phyloP scores from a whole-genome alignment of 2,797 vertebrate genomes.

The Limnodromus scolopaceus region DNA sequence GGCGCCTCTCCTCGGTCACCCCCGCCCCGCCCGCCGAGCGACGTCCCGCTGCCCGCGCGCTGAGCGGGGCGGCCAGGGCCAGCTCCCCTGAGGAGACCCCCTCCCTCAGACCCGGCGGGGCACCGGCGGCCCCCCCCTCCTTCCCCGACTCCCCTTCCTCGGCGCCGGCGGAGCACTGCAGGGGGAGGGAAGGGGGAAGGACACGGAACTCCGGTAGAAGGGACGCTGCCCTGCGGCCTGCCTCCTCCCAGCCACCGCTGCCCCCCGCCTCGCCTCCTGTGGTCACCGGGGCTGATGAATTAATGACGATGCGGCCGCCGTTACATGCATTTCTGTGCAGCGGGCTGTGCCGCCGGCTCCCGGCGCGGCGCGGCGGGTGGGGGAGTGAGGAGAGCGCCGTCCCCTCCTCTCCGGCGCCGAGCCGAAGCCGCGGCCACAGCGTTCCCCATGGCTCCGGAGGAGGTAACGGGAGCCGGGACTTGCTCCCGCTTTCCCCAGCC shows the following conservation, averaged over 20 bases:
- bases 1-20: background rate
- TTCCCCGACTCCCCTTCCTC: background rate
- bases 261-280: background rate
- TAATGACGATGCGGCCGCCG: slow-evolving; percentile 82
- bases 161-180: background rate
- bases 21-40: background rate
- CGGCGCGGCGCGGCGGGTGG: slow-evolving; percentile 1
- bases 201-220: background rate
- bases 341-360: slow-evolving; percentile 46
- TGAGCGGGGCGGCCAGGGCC: background rate
- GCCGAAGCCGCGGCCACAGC: background rate
- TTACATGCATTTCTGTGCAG: slow-evolving; percentile 57
- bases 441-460: slow-evolving; percentile 59
- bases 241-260: background rate
- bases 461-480: slow-evolving; percentile 32
- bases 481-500: background rate
- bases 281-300: slow-evolving; percentile 76
- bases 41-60: background rate
- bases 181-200: too few relatives aligned
- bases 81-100: background rate
- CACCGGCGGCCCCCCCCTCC: background rate
- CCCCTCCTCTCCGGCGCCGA: slow-evolving; percentile 16
- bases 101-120: background rate
- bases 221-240: background rate
- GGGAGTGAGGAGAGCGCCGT: slow-evolving; percentile 37